phyloP scores from a whole-genome alignment of 2,113 vertebrate species.

The Ciconia stormi region DNA sequence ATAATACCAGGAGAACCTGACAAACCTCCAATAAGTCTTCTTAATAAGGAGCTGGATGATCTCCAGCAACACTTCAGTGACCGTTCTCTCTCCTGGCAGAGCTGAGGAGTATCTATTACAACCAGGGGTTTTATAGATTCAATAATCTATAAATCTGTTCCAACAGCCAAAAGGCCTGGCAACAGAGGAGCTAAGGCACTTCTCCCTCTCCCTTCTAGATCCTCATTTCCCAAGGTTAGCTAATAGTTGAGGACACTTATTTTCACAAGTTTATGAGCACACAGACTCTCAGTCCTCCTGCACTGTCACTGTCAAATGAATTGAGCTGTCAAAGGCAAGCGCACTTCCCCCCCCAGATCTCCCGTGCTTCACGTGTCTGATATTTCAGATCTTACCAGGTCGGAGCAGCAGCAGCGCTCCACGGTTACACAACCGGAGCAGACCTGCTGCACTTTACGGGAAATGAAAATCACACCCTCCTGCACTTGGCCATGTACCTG shows the following conservation, averaged over 20 bases:
- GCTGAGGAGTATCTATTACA: background rate
- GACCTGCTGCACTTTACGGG: background rate
- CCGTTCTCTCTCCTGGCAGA: background rate
- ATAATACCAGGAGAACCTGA: background rate
- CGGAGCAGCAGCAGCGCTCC: background rate
- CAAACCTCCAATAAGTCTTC: conserved; percentile 27
- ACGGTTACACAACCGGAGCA: background rate
- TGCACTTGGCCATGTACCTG: background rate
- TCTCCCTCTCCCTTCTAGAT: background rate
- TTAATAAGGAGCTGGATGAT: background rate
- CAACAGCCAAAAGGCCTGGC: background rate
- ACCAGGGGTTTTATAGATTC: background rate
- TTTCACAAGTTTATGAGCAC: background rate
- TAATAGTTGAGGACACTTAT: background rate
- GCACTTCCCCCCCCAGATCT: fast-evolving
- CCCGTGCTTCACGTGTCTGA: fast-evolving
- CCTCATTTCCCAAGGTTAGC: background rate
- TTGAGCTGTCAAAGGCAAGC: background rate
- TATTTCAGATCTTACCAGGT: background rate
- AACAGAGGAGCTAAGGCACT: background rate
- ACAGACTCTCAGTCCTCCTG: background rate
- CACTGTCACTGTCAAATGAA: too few relatives aligned
- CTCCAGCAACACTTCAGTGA: background rate
- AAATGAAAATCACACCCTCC: background rate
- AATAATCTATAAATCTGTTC: background rate